Evolutionary conservation across 2,797 vertebrate species (phyloP).

Genomic region (Brotula barbata): DNA sequence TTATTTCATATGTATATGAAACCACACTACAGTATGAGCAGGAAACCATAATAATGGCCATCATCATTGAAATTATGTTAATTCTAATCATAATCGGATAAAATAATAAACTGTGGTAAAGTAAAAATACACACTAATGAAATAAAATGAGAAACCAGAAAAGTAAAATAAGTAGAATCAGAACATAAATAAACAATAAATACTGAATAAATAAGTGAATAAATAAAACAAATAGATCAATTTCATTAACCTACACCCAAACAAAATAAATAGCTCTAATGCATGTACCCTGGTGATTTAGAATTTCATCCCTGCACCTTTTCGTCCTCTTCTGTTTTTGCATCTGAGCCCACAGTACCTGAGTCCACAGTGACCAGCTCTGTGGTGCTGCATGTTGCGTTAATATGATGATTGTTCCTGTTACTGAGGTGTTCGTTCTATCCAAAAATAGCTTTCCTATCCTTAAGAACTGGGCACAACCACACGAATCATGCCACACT

Average conservation of each 20-base stretch:
- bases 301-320: slow-evolving; percentile 54
- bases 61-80: slow-evolving; percentile 55
- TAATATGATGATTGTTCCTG: slow-evolving; percentile 36
- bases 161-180: slow-evolving; percentile 66
- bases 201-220: slow-evolving; percentile 80
- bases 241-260: slow-evolving; percentile 68
- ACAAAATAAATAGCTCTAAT: slow-evolving; percentile 73
- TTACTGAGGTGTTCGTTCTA: slow-evolving; percentile 45
- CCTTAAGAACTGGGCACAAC: slow-evolving; percentile 52
- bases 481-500: slow-evolving; percentile 62
- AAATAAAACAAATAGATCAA: slow-evolving; percentile 71
- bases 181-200: slow-evolving; percentile 82
- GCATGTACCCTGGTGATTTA: slow-evolving; percentile 55
- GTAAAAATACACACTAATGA: slow-evolving; percentile 78
- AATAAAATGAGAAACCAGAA: slow-evolving; percentile 64
- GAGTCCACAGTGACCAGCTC: slow-evolving; percentile 74
- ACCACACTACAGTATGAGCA: slow-evolving; percentile 80
- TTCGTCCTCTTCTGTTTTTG: slow-evolving; percentile 16
- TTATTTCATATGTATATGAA: slow-evolving; percentile 79
- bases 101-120: slow-evolving; percentile 71
- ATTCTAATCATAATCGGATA: slow-evolving; percentile 58
- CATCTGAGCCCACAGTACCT: slow-evolving; percentile 44
- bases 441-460: slow-evolving; percentile 33
- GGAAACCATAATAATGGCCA: slow-evolving; percentile 63
- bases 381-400: slow-evolving; percentile 63